Base-by-base conservation (phyloP, 1,140 invertebrate genomes). In the Diachasma alloeum region DNA sequence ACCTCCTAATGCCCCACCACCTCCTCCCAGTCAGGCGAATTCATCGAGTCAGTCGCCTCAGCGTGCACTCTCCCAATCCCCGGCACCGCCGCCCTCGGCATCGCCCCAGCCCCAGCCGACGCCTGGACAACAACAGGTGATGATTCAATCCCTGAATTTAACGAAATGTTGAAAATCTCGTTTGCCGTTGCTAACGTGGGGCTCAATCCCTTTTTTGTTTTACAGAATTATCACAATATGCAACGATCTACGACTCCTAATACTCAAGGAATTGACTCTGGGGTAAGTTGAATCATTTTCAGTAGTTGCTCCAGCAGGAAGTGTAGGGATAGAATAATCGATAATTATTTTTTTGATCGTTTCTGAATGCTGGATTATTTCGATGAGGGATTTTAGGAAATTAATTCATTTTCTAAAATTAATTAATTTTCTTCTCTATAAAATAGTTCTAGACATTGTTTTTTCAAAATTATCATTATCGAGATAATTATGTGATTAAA, bases 231-330 rank as follows among this genome's bases (percentile, higher is more conserved):
- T 78, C 88, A 90, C 73, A 87, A 86, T 78, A 83, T 90, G 79
- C 88, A 89, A 84, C 85, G 88, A 84, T 88, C 88, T 67, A 89
- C 88, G 67, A 90, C 88, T 79, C 88, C 88, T 83, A 90, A 90
- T 87, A 86, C 88, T 86, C 88, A 90, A 87, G 88, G 88, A 81
- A 90, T 90, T 78, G 88, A 90, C 81, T 87, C 88, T 81, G 88
- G 88, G 84, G 88, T 90, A 78, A 85, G 88, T 63, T 15, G 17
- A 22, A 1, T 22, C 10, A 15, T 26, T 26, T 19, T 22, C 22
- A 22, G n/a, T 37, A 5, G 39, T 4, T 42, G 1, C 1, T 42
- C 13, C 39, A 42, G 9, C 10, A 42, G 10, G 1, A 42, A 42
- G 4, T 42, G 3, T 11, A 42, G 9, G 13, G 13, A 42, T 31